A percentile compares a stretch with the other conserved stretches of the same genome.
Evolutionary conservation across 1,140 invertebrate species (phyloP).

Genomic region (Drosophila santomea): DNA sequence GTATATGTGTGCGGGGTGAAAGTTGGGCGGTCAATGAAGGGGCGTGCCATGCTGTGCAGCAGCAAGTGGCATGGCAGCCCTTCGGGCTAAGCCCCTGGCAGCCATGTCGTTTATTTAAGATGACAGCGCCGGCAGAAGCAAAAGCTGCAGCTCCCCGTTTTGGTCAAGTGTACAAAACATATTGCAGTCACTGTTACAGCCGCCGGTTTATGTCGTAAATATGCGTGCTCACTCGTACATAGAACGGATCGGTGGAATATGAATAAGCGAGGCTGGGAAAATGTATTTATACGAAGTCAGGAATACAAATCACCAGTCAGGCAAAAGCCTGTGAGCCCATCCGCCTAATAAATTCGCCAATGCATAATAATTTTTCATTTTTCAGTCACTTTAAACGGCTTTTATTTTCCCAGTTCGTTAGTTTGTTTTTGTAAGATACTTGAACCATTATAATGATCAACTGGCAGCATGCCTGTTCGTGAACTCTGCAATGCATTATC

Average conservation of each 20-base stretch:
- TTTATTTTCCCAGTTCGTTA: neutral
- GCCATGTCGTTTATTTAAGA: constrained; percentile 81
- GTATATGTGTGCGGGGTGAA: constrained; percentile 2
- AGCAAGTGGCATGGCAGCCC: constrained; percentile 30
- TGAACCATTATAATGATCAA: too few relatives aligned
- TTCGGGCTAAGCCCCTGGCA: constrained; percentile 60
- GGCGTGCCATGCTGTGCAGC: neutral
- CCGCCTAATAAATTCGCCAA: constrained; percentile 9
- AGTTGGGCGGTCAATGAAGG: neutral
- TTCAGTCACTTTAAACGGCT: neutral
- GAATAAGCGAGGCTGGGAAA: constrained; percentile 17
- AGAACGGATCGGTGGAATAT: constrained; percentile 11
- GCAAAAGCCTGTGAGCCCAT: neutral
- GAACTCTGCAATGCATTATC: neutral
- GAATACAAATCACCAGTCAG: constrained; percentile 13
- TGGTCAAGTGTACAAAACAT: constrained; percentile 72
- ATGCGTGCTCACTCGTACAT: constrained; percentile 1
- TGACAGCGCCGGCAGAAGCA: constrained; percentile 62
- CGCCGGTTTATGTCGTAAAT: constrained; percentile 42
- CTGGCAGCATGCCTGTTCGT: neutral
- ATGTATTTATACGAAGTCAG: neutral
- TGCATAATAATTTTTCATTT: constrained; percentile 11
- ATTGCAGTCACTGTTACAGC: constrained; percentile 60
- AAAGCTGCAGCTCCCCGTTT: constrained; percentile 34
- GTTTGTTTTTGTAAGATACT: too few relatives aligned